Base-by-base conservation (phyloP, 92 coral and sea anemone genomes). In the Plumapathes pennacea region DNA sequence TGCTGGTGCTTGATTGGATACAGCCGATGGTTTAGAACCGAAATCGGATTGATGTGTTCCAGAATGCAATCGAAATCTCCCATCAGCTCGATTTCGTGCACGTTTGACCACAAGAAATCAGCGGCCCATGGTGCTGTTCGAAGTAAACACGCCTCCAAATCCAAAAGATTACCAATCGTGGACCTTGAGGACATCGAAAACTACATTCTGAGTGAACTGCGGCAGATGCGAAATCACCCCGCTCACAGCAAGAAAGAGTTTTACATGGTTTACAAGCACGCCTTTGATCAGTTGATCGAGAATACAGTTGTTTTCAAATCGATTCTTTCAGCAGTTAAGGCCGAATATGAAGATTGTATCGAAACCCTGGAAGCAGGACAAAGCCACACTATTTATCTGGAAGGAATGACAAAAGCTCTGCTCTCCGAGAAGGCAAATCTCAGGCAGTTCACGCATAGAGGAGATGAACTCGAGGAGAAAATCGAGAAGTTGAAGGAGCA, bases 281-380 rank as follows among this genome's bases (percentile, higher is more conserved):
- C 97, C 2, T 92, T 92, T 51, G 94, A 84, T 45, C 90, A 88
- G 71, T 47, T 92, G 29, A 73, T 92, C 2, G 96, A 84, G 48
- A 60, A 59, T 38, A 80, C 88, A 32, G 86, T 67, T 5, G 82
- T 85, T 11, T 92, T 65, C 66, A 92, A 92, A 67, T 53, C 88
- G 25, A 36, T 88, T 19, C 57, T 92, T 32, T 60, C 98, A 3
- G 81, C 79, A 14, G 64, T 92, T 14, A 92, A 92, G 58, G 94
- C 89, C 1, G 96, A 92, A 50, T 92, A 80, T 49, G 89, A 88
- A 50, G 80, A 78, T 34, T 75, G 89, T 26, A 81, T 92, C 30
- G 78, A 59, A 38, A 89, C 96, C 38, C 50, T 92, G 37, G 96
- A 88, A 37, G 88, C 83, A 49, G 98, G 98, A 12, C 89, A 81